Evolutionary conservation across 2,888 invertebrate species (phyloP).

Genomic region (Carcina quercana): DNA sequence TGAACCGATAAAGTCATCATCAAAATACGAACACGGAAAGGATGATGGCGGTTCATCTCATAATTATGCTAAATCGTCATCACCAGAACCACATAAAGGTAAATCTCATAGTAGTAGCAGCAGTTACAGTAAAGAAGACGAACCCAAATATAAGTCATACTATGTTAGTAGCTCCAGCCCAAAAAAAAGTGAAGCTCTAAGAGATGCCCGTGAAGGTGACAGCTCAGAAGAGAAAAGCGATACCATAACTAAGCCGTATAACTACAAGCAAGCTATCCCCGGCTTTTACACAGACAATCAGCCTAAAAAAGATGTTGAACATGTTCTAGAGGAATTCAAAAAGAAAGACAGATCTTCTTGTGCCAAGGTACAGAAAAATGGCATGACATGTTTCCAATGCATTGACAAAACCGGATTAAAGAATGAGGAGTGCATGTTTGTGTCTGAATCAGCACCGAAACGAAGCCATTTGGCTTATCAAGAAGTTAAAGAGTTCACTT

Average conservation of each 20-base stretch:
- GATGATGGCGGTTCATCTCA: conserved; percentile 39
- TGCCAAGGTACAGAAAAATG: conserved; percentile 80
- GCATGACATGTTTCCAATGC: conserved; percentile 86
- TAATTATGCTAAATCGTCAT: conserved; percentile 31
- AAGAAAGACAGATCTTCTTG: conserved; percentile 82
- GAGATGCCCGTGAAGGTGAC: conserved; percentile 40
- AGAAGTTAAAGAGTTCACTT: conserved; percentile 76
- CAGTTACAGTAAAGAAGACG: conserved; percentile 35
- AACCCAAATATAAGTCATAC: conserved; percentile 55
- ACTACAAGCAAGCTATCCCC: conserved; percentile 62
- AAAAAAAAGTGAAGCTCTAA: conserved; percentile 49
- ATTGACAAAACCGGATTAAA: conserved; percentile 79
- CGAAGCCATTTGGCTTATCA: conserved; percentile 79
- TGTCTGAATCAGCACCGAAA: conserved; percentile 79
- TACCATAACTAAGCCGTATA: conserved; percentile 45
- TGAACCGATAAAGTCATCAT: conserved; percentile 41
- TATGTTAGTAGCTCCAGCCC: conserved; percentile 54
- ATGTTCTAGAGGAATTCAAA: conserved; percentile 82
- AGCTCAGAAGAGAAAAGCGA: conserved; percentile 49
- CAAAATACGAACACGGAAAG: conserved; percentile 44
- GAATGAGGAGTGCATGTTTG: conserved; percentile 87
- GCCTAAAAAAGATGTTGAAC: conserved; percentile 79
- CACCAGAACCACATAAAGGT: conserved; percentile 38
- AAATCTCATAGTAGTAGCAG: no score
- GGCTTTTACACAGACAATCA: conserved; percentile 70